These are phyloP conservation scores for Sepiola atlantica DNA, from an alignment of 2,888 invertebrate genomes.

Conservation along the genomic window DNA sequence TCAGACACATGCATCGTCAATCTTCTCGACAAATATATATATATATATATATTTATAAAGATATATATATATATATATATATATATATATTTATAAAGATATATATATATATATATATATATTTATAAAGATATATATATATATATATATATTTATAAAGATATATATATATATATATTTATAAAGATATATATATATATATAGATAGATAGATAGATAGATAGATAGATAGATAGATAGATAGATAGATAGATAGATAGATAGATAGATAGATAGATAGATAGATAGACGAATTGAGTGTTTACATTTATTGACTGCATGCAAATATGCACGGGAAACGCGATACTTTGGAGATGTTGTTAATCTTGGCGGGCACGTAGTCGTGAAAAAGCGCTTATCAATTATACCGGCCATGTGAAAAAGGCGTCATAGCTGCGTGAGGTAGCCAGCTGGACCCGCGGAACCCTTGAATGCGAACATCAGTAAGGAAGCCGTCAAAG, in stretches of 20 bases:
- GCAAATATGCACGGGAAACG: not conserved
- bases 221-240: too few species aligned
- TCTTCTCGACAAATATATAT: too few species aligned
- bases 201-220: not conserved
- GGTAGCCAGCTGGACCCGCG: not conserved
- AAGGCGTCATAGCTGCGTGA: not conserved
- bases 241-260: not conserved
- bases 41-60: too few species aligned
- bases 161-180: too few species aligned
- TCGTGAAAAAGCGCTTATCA: not conserved
- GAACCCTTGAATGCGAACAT: not conserved
- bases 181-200: not conserved
- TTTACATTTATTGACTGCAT: not conserved
- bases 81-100: too few species aligned
- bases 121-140: too few species aligned
- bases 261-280: not conserved
- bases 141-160: too few species aligned
- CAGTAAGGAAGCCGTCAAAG: not conserved
- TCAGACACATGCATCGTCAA: too few species aligned
- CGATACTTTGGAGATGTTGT: too few species aligned
- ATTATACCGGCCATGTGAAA: not conserved
- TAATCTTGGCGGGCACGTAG: not conserved
- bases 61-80: too few species aligned
- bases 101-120: too few species aligned
- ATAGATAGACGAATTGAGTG: not conserved